Evolutionary conservation across 1,140 invertebrate genomes (phyloP), one percentile per base, ranked within the genome.

Genomic region (Trinorchestia longiramus): DNA sequence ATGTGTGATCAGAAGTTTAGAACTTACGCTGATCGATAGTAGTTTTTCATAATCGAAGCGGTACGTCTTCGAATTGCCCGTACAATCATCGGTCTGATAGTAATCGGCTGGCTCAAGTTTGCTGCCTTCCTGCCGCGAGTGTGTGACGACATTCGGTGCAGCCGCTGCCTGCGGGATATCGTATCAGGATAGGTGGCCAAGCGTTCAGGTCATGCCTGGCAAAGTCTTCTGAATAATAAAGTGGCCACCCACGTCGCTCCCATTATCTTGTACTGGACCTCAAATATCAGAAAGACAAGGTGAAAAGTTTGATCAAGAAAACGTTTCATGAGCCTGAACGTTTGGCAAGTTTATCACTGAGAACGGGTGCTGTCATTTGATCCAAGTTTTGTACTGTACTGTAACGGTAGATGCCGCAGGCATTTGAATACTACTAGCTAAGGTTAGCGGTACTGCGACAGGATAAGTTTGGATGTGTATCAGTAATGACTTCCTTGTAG

Each of bases 21-120:
- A 77, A 11, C 28, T 11, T 77, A 36, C 15, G 28, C 62, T 77
- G 62, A 77, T 77, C 28, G 62, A 53, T 19, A 23, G 62, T 77
- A 77, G 11, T 36, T 77, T 53, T 77, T 77, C 62, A 77, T 77
- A 19, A 77, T 19, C 62, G 62, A 77, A 77, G 62, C 62, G 62
- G 62, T 77, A 36, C 62, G 88, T 91, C 88, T 91, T 42, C 43
- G 88, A 44, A 91, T 91, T 91, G 41, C 43, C 88, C 88, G 43
- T 91, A 44, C 88, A 91, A 91, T 91, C 43, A 91, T 91, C 43
- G 87, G 87, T 91, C 88, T 91, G 41, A 91, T 91, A 43, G 88
- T 91, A 42, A 91, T 43, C 43, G 88, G 62, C 62, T 77, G 36
- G 88, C 88, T 91, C 88, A 91, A 91, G 88, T 43, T 43, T 43